Evolutionary conservation across 2,888 invertebrate species (phyloP).

Genomic region (Hesperia comma): DNA sequence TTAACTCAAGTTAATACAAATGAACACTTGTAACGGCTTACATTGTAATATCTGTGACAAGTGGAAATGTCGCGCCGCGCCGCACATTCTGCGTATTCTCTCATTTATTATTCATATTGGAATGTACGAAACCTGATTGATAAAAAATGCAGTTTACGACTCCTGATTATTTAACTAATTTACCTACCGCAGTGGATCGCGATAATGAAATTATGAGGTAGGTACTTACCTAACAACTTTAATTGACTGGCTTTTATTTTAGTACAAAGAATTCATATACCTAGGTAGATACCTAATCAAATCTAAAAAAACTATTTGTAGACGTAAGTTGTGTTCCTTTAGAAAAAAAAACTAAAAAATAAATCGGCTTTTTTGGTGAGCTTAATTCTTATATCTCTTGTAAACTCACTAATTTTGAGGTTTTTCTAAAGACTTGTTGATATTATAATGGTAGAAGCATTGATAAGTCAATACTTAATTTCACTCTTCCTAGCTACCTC

Average conservation of each 20-base stretch:
- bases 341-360: too few species aligned
- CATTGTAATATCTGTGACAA: slow-evolving; percentile 64
- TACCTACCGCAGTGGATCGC: slow-evolving; percentile 60
- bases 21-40: slow-evolving; percentile 50
- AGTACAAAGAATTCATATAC: background rate
- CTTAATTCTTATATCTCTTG: too few species aligned
- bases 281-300: too few species aligned
- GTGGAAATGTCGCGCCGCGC: slow-evolving; percentile 53
- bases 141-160: slow-evolving; percentile 34
- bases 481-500: too few species aligned
- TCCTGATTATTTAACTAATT: slow-evolving; percentile 40
- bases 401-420: too few species aligned
- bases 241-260: slow-evolving; percentile 3
- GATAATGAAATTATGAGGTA: slow-evolving; percentile 21
- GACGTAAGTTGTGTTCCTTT: too few species aligned
- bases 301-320: too few species aligned
- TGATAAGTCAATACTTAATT: too few species aligned
- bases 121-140: slow-evolving; percentile 44
- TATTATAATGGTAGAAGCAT: too few species aligned
- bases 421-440: too few species aligned
- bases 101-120: slow-evolving; percentile 29
- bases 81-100: slow-evolving; percentile 52
- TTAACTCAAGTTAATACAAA: slow-evolving; percentile 42
- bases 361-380: too few species aligned
- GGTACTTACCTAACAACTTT: too few species aligned